These are phyloP conservation scores for Rousettus leschenaultii DNA, from an alignment of 2,113 vertebrate genomes.

Conservation along the genomic window DNA sequence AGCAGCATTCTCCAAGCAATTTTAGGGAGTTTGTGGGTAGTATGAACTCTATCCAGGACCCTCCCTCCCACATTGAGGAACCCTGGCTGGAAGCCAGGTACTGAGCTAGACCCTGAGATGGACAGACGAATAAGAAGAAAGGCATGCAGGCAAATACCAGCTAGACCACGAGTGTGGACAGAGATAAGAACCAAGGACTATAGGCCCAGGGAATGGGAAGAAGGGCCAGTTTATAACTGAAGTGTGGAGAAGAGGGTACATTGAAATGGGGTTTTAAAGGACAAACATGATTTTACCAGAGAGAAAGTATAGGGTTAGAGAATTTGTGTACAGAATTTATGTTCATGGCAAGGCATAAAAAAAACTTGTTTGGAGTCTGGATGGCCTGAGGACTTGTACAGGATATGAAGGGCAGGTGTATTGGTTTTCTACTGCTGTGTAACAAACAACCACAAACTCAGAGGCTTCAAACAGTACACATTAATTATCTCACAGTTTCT, in stretches of 20 bases:
- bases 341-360: background rate
- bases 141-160: background rate
- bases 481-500: background rate
- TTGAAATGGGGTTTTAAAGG: background rate
- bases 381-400: background rate
- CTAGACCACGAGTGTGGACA: fast-evolving
- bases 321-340: background rate
- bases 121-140: background rate
- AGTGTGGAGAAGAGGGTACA: background rate
- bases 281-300: background rate
- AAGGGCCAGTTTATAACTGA: background rate
- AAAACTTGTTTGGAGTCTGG: background rate
- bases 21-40: background rate
- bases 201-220: background rate
- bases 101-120: background rate
- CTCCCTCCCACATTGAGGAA: fast-evolving
- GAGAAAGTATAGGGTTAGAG: background rate
- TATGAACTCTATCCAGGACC: background rate
- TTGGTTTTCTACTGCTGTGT: background rate
- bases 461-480: background rate
- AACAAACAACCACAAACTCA: background rate
- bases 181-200: background rate
- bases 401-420: fast-evolving
- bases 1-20: background rate
- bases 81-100: background rate